Conservation (phyloP, 1,140 invertebrate genomes). For the silkworm (Bombyx mori) region ASM3026992v2 NC_085107.1:11309501-11310000, state of each 20-base stretch:
- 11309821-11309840: constrained; percentile 48
- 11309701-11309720: constrained; percentile 60
- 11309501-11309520: constrained; percentile 68
- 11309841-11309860: constrained; percentile 36
- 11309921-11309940: background rate
- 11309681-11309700: constrained; percentile 60
- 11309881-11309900: constrained; percentile 35
- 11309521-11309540: constrained; percentile 66
- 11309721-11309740: constrained; percentile 63
- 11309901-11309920: constrained; percentile 23
- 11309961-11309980: constrained; percentile 4
- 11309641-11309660: constrained; percentile 57
- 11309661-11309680: constrained; percentile 64
- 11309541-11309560: constrained; percentile 67
- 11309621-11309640: constrained; percentile 56
- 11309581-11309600: constrained; percentile 64
- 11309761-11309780: constrained; percentile 56
- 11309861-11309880: constrained; percentile 44
- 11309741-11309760: constrained; percentile 47
- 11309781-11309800: constrained; percentile 44
- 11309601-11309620: constrained; percentile 45
- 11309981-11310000: too few species aligned
- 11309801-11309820: constrained; percentile 46
- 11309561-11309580: constrained; percentile 60
- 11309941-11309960: constrained; percentile 3